Percentiles rank a stretch among this genome's conserved stretches.
phyloP scores from a whole-genome alignment of 2,113 vertebrate species.

The Pungitius pungitius region DNA sequence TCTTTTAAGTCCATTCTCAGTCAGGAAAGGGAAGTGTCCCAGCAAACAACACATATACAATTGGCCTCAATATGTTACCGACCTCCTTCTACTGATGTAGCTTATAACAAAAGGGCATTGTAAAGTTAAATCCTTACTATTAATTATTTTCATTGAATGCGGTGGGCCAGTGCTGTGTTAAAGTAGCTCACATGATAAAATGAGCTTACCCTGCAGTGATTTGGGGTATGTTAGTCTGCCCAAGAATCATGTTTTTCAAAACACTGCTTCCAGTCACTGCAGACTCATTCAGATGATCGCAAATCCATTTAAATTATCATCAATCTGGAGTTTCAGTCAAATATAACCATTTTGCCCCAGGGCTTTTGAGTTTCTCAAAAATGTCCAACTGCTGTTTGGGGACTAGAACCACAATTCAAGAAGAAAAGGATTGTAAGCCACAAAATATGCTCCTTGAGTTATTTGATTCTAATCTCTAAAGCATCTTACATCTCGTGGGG shows the following conservation, averaged over 20 bases:
- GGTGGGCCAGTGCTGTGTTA: background rate
- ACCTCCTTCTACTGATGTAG: background rate
- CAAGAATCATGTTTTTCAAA: no score
- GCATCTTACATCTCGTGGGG: background rate
- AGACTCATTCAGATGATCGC: conserved; percentile 13
- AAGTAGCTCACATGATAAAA: background rate
- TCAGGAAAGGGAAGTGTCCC: background rate
- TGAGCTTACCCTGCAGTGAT: background rate
- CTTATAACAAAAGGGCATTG: background rate
- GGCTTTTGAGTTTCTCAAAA: conserved; percentile 8
- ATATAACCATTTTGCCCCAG: background rate
- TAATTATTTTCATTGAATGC: background rate
- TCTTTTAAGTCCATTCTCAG: background rate
- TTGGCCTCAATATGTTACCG: background rate
- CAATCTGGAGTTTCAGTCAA: conserved; percentile 1
- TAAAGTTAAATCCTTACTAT: background rate
- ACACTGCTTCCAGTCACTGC: conserved; percentile 7
- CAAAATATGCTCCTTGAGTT: background rate
- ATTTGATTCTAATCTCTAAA: conserved; percentile 1
- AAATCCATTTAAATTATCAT: background rate
- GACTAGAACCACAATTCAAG: background rate
- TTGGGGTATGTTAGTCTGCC: conserved; percentile 6
- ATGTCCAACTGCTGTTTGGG: background rate
- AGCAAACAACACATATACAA: background rate
- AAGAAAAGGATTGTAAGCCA: background rate